These are phyloP conservation scores for Macroteleia sp. DNA, from an alignment of 2,888 invertebrate species.

Conservation along the genomic window DNA sequence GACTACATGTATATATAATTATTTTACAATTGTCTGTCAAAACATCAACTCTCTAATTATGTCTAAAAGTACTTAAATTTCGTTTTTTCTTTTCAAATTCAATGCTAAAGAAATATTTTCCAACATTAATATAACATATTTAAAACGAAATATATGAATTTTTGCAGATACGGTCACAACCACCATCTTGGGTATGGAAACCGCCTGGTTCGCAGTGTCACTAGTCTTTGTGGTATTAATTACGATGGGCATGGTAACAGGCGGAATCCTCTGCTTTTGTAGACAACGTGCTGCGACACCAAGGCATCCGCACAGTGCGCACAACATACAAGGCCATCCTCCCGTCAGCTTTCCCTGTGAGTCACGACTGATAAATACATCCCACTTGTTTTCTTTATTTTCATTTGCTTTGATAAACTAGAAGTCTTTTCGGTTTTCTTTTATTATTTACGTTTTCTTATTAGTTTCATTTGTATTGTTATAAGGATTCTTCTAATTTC, in stretches of 20 bases:
- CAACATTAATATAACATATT: too few species aligned
- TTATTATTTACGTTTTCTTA: too few species aligned
- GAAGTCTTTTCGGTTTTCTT: neutral
- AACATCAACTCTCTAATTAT: too few species aligned
- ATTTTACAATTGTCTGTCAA: too few species aligned
- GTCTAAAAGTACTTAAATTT: too few species aligned
- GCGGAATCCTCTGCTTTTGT: conserved; percentile 91
- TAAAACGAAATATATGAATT: too few species aligned
- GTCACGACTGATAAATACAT: conserved; percentile 68
- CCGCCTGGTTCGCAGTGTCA: conserved; percentile 90
- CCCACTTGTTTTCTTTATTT: conserved; percentile 29
- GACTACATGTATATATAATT: too few species aligned
- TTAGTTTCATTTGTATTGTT: too few species aligned
- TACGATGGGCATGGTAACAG: conserved; percentile 88
- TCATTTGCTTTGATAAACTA: conserved; percentile 28
- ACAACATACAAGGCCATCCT: conserved; percentile 80
- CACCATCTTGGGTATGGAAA: conserved; percentile 89
- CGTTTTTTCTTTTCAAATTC: too few species aligned
- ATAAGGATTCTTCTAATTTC: too few species aligned
- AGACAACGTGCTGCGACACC: conserved; percentile 86
- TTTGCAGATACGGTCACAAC: too few species aligned
- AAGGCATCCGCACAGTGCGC: conserved; percentile 80
- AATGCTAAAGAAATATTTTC: too few species aligned
- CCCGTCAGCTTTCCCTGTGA: conserved; percentile 83
- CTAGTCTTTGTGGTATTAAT: conserved; percentile 89